These are phyloP conservation scores for Palloptera scutellata DNA, from an alignment of 2,888 invertebrate genomes.

Conservation along the genomic window DNA sequence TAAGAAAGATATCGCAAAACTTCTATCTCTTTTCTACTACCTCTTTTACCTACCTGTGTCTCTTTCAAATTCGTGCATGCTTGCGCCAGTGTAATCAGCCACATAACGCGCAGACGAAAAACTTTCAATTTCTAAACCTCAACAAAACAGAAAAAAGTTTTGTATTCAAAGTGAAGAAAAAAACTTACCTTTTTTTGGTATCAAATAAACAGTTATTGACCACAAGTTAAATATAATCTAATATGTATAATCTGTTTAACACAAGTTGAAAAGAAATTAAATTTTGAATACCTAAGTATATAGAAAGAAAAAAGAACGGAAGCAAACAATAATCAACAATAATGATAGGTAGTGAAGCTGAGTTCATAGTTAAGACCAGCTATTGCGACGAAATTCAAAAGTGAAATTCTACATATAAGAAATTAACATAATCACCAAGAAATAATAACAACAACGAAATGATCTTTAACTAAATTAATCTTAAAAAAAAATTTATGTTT, in stretches of 20 bases:
- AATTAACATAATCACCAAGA: conserved; percentile 6
- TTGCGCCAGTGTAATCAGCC: no score
- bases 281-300: not conserved
- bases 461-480: not conserved
- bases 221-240: conserved; percentile 20
- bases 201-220: conserved; percentile 27
- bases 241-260: no score
- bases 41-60: no score
- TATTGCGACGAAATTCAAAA: conserved; percentile 20
- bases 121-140: not conserved
- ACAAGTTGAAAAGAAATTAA: not conserved
- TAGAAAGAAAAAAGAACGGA: conserved; percentile 9
- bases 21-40: no score
- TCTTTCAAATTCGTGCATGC: no score
- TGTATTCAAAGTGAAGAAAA: not conserved
- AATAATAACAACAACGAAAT: conserved; percentile 14
- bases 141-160: not conserved
- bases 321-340: conserved; percentile 17
- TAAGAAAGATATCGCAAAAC: no score
- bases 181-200: not conserved
- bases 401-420: conserved; percentile 20
- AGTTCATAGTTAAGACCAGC: not conserved
- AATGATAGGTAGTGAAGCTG: not conserved
- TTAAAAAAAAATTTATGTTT: not conserved
- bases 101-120: not conserved